Evolutionary conservation across 2,888 invertebrate genomes (phyloP).

Genomic region (Gymnosoma rotundatum): DNA sequence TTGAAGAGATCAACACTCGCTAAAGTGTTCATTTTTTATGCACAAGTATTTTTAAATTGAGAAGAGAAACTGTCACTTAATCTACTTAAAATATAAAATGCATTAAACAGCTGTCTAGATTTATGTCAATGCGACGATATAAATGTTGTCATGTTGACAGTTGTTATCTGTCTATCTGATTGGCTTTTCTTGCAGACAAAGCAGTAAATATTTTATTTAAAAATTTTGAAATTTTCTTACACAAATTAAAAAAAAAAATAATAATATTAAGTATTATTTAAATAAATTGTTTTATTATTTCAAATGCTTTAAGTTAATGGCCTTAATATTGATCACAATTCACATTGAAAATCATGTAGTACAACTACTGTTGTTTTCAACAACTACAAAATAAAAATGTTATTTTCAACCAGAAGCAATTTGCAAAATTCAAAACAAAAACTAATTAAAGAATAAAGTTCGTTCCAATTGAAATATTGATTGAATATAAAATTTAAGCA

Average conservation of each 20-base stretch:
- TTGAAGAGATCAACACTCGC: constrained; percentile 30
- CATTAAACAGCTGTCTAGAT: constrained; percentile 30
- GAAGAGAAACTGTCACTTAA: constrained; percentile 38
- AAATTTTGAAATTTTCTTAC: neutral
- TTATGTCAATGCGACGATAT: constrained; percentile 34
- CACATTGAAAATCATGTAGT: too few relatives aligned
- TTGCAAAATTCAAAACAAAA: constrained; percentile 34
- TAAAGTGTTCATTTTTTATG: neutral
- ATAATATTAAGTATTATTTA: neutral
- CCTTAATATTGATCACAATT: too few relatives aligned
- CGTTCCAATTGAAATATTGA: constrained; percentile 43
- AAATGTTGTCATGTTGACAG: neutral
- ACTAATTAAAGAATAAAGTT: constrained; percentile 45
- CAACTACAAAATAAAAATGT: neutral
- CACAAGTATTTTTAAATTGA: neutral
- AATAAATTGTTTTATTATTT: neutral
- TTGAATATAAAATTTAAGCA: constrained; percentile 43
- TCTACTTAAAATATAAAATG: constrained; percentile 39
- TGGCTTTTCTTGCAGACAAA: neutral
- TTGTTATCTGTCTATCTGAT: neutral
- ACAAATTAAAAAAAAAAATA: neutral
- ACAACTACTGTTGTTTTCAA: neutral
- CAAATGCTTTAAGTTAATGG: too few relatives aligned
- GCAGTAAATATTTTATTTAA: neutral
- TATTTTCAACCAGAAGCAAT: constrained; percentile 43